phyloP scores from a whole-genome alignment of 1,140 invertebrate genomes.

The Amyelois transitella region DNA sequence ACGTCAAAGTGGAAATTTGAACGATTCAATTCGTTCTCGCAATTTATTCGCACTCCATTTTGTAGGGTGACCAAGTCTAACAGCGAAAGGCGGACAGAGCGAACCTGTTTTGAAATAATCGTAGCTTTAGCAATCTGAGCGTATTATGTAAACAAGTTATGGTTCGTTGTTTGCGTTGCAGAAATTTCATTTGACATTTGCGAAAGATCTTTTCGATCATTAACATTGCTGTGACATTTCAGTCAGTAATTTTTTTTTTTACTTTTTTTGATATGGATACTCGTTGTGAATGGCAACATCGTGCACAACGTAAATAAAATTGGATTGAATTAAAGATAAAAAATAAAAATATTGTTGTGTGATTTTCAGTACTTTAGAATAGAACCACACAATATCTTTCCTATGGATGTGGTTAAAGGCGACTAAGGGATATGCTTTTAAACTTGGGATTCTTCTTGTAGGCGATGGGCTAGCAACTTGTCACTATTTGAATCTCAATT shows the following conservation, averaged over 20 bases:
- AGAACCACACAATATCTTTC: too few relatives aligned
- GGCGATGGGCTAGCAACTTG: too few relatives aligned
- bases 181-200: not conserved
- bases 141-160: not conserved
- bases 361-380: too few relatives aligned
- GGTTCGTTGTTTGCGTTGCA: not conserved
- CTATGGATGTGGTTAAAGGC: too few relatives aligned
- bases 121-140: not conserved
- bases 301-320: too few relatives aligned
- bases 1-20: not conserved
- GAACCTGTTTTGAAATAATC: not conserved
- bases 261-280: not conserved
- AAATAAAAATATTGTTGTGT: too few relatives aligned
- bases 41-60: conserved; percentile 4
- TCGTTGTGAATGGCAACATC: too few relatives aligned
- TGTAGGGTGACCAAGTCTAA: conserved; percentile 19
- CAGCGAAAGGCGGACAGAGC: conserved; percentile 12
- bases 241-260: not conserved
- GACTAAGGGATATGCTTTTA: too few relatives aligned
- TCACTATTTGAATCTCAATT: too few relatives aligned
- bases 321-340: too few relatives aligned
- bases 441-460: too few relatives aligned
- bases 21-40: not conserved
- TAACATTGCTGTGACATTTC: not conserved
- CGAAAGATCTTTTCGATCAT: not conserved